Base-by-base conservation (phyloP, 2,888 invertebrate species). In the Drosophila dives region DNA sequence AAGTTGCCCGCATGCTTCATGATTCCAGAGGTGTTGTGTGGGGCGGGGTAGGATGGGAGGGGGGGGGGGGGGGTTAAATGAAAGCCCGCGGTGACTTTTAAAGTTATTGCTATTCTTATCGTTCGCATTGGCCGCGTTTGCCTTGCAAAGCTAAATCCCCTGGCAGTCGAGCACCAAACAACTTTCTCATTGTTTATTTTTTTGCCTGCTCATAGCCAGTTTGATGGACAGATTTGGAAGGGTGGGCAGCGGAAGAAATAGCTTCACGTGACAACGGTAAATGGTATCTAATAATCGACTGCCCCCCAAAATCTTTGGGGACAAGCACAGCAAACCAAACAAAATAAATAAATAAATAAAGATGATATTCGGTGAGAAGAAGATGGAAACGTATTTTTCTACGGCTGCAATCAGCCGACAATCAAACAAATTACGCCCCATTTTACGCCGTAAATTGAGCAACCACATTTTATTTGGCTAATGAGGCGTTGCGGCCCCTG, bases 41-140 rank as follows among this genome's bases (percentile, higher is more conserved):
- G 7, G 3, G 29, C 2, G 12, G 11, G 48, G 11, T 33, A 40
- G 12, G 23, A 45, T 50, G 32, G 0, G 17, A 5, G 8, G 1
- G 38, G 49, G 6, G 20, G 34, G 53, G n/a, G 1, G 32, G 29
- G 8, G 23, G 8, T 23, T n/a, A 42, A 29, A 34, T 36, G 51
- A 61, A 64, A 67, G 83, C 83, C 86, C 68, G 70, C 80, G 85
- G 83, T 86, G 80, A 77, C 88, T 87, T 85, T 75, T 75, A 84
- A 84, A 84, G 88, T 87, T 84, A 84, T 84, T 84, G 88, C 88
- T 83, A 58, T 72, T 65, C 86, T 83, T 83, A 83, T 83, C 83
- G 60, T 50, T 77, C 65, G 64, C 72, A 77, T 72, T 81, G 66
- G 48, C 63, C 54, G 65, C 58, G 76, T 72, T 64, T 38, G 69